These are phyloP conservation scores for Rhodophaea formosa DNA, from an alignment of 2,888 invertebrate species.

Conservation along the genomic window DNA sequence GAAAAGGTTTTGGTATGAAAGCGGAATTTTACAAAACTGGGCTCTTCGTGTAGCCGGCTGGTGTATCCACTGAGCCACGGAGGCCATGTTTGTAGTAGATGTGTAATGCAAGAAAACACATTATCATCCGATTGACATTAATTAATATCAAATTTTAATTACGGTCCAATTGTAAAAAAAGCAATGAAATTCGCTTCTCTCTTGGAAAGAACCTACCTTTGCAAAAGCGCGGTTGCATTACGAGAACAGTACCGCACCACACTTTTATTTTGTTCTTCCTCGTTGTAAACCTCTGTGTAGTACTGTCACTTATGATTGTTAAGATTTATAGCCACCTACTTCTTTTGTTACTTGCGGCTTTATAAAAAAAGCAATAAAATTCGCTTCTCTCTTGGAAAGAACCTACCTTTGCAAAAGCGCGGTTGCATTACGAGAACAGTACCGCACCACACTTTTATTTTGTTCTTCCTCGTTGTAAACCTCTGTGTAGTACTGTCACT, in stretches of 20 bases:
- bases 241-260: slow-evolving; percentile 37
- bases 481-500: slow-evolving; percentile 31
- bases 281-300: slow-evolving; percentile 25
- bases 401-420: slow-evolving; percentile 25
- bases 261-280: slow-evolving; percentile 44
- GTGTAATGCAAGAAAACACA: too few species aligned
- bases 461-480: slow-evolving; percentile 35
- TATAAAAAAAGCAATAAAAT: neutral
- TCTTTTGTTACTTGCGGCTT: slow-evolving; percentile 15
- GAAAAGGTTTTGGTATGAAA: too few species aligned
- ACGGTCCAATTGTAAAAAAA: neutral
- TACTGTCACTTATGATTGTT: slow-evolving; percentile 38
- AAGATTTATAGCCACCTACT: slow-evolving; percentile 14
- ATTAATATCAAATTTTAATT: too few species aligned
- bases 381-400: slow-evolving; percentile 4
- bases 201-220: neutral
- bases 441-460: slow-evolving; percentile 44
- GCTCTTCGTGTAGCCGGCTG: too few species aligned
- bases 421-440: slow-evolving; percentile 39
- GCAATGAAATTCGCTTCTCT: slow-evolving; percentile 1
- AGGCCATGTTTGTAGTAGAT: too few species aligned
- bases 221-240: slow-evolving; percentile 37
- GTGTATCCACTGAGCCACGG: too few species aligned
- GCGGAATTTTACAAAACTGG: too few species aligned
- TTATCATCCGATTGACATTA: too few species aligned